A percentile compares a stretch with the other conserved stretches of the same genome.
Evolutionary conservation across 2,113 vertebrate species (phyloP).

Genomic region (Hoplias malabaricus): DNA sequence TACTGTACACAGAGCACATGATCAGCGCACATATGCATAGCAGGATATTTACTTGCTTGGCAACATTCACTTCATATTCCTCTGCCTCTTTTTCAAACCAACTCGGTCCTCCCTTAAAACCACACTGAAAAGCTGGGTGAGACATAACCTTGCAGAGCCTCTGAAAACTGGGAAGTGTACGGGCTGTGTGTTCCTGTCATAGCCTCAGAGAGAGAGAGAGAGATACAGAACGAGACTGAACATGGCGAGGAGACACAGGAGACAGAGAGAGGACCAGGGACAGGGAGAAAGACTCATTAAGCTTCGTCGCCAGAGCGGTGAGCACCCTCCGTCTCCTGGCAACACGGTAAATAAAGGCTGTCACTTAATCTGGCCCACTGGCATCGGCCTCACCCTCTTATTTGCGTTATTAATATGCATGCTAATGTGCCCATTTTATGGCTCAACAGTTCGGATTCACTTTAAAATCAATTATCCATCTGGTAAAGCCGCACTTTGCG

Average conservation of each 20-base stretch:
- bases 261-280: constrained; percentile 20
- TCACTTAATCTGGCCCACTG: constrained; percentile 55
- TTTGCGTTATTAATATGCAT: constrained; percentile 66
- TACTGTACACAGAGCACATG: neutral
- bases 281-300: constrained; percentile 41
- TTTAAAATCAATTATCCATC: constrained; percentile 69
- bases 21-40: neutral
- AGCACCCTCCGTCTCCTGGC: constrained; percentile 42
- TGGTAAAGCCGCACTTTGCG: constrained; percentile 60
- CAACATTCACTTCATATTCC: neutral
- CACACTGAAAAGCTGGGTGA: neutral
- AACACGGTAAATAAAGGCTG: constrained; percentile 56
- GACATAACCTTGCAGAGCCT: neutral
- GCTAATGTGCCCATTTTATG: constrained; percentile 67
- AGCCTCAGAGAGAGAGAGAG: neutral
- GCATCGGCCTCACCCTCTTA: constrained; percentile 46
- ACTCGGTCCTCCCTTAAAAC: neutral
- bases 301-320: neutral
- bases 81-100: neutral
- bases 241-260: neutral
- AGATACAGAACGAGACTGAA: neutral
- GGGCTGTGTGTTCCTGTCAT: constrained; percentile 14
- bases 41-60: neutral
- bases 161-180: neutral
- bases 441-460: constrained; percentile 66